Percentiles rank a stretch among this genome's conserved stretches.
phyloP scores from a whole-genome alignment of 2,888 invertebrate genomes.

The Drosophila helvetica region DNA sequence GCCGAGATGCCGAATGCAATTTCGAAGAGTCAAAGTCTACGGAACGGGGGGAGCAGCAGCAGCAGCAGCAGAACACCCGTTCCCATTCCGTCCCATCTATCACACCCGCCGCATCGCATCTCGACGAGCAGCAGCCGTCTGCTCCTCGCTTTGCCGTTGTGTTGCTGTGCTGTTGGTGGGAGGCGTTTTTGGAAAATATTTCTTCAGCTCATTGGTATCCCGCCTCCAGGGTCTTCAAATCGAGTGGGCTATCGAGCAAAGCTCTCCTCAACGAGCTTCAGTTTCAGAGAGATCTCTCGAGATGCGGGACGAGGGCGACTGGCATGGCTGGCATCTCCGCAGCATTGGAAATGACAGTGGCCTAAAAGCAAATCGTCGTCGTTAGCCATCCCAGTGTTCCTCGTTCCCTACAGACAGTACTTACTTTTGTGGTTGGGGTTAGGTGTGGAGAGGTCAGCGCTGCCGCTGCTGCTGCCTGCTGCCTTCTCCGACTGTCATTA shows the following conservation, averaged over 20 bases:
- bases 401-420: background rate
- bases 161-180: conserved; percentile 2
- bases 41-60: conserved; percentile 3
- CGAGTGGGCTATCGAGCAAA: conserved; percentile 27
- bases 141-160: background rate
- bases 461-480: conserved; percentile 28
- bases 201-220: conserved; percentile 47
- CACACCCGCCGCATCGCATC: conserved; percentile 30
- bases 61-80: conserved; percentile 20
- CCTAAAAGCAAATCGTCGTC: conserved; percentile 46
- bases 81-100: conserved; percentile 23
- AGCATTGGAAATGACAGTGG: conserved; percentile 49
- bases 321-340: background rate
- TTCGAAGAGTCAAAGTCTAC: conserved; percentile 13
- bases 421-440: background rate
- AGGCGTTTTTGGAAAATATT: conserved; percentile 30
- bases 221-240: conserved; percentile 28
- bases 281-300: background rate
- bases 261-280: conserved; percentile 33
- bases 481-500: background rate
- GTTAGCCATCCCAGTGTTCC: conserved; percentile 1
- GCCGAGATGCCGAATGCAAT: conserved; percentile 28
- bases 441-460: conserved; percentile 49
- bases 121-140: conserved; percentile 30
- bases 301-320: too few relatives aligned